A percentile compares a stretch with the other conserved stretches of the same genome.
These are phyloP conservation scores for Bellardia bayeri DNA, from an alignment of 2,888 invertebrate species.

Conservation along the genomic window DNA sequence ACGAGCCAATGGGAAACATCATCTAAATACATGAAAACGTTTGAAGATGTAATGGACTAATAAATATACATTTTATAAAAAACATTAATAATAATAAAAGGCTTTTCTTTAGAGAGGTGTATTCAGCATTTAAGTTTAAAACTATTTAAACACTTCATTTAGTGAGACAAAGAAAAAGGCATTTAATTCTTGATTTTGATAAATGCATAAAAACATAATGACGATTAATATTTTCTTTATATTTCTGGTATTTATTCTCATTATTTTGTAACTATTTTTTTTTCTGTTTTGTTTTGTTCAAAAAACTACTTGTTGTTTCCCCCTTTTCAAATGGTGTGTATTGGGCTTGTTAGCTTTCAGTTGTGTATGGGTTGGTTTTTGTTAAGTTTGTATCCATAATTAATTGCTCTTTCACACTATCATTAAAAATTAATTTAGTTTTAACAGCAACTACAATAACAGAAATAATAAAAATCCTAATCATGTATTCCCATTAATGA, in stretches of 20 bases:
- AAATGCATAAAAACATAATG: conserved; percentile 14
- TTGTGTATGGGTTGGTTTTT: conserved; percentile 2
- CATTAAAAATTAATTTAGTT: conserved; percentile 63
- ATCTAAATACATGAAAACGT: not conserved
- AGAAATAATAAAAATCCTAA: not conserved
- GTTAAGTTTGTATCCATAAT: conserved; percentile 29
- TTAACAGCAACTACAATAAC: conserved; percentile 20
- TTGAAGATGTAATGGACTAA: not conserved
- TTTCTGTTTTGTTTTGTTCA: not conserved
- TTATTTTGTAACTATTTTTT: not conserved
- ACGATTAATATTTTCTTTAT: conserved; percentile 9
- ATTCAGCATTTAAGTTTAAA: too few relatives aligned
- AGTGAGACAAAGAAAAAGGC: conserved; percentile 6
- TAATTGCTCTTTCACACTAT: conserved; percentile 53
- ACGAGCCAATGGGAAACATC: conserved; percentile 21
- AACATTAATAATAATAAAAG: too few relatives aligned
- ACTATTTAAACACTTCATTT: conserved; percentile 6
- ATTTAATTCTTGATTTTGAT: conserved; percentile 45
- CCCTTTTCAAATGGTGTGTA: conserved; percentile 14
- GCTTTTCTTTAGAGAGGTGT: too few relatives aligned
- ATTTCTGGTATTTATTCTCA: not conserved
- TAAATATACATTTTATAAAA: too few relatives aligned
- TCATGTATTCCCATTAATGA: not conserved
- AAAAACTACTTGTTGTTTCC: conserved; percentile 13
- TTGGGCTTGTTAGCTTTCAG: not conserved